Base-by-base conservation (phyloP, 2,113 vertebrate genomes). In the Salvelinus namaycush region DNA sequence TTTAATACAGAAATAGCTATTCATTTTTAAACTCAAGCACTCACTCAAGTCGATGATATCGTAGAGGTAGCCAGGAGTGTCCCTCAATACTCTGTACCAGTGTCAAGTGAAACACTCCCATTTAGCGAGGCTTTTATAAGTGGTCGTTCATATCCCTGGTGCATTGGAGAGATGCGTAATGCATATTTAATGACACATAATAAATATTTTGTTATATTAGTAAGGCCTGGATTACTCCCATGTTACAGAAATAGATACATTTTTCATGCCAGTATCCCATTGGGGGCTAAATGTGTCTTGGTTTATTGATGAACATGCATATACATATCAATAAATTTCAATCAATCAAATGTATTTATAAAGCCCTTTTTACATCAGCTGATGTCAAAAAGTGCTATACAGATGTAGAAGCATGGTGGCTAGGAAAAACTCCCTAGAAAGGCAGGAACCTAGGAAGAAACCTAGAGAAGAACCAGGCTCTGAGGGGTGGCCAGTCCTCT, bases 191-290 rank as follows among this genome's bases (percentile, higher is more conserved):
- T 85, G 74, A 72, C 69, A 72, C 26, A 49, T 79, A 68, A 86
- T 88, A 85, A 83, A 89, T 90, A 90, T 88, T 80, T 89, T 83
- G 81, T 81, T 77, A 75, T 75, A 84, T 80, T 87, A 86, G 81
- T 78, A 77, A 82, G 79, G 76, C 76, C 83, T 80, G 75, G 83
- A 79, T 85, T 67, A 83, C 44, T 77, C 77, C 70, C 16, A 72
- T 70, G 26, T 39, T 67, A 64, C 24, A 59, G 59, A 34, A 49
- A 27, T 64, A 64, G 18, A 39, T 68, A 1, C 1, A 44, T 68
- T 72, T 76, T 74, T 34, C 5, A 24, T 51, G 65, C 16, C 39
- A 44, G 39, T 44, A 44, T 44, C 51, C 51, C 51, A 18, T 54
- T 54, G 51, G 16, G 51, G 51, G 51, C 12, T 18, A 54, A 54